Evolutionary conservation across 1,140 invertebrate genomes (phyloP).

Genomic region (Hetaerina americana): DNA sequence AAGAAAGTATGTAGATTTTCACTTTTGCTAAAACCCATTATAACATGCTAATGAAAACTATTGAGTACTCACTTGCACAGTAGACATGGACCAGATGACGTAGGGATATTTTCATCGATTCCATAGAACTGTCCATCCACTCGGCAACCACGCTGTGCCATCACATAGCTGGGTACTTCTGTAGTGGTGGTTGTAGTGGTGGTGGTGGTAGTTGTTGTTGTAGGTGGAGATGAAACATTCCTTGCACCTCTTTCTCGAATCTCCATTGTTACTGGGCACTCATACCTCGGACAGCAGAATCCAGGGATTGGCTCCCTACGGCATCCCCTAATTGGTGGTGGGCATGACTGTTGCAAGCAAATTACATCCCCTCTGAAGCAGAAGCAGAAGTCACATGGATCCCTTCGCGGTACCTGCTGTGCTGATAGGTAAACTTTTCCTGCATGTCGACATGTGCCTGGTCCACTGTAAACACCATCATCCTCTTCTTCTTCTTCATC

Average conservation of each 20-base stretch:
- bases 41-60: not conserved
- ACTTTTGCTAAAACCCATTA: too few species aligned
- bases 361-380: constrained; percentile 93
- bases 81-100: constrained; percentile 78
- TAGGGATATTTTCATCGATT: constrained; percentile 66
- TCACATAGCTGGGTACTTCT: constrained; percentile 64
- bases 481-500: constrained; percentile 51
- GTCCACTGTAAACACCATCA: constrained; percentile 60
- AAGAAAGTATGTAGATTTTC: not conserved
- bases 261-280: constrained; percentile 79
- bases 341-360: constrained; percentile 87
- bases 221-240: not conserved
- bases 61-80: constrained; percentile 71
- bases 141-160: constrained; percentile 64
- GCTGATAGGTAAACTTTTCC: constrained; percentile 86
- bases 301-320: constrained; percentile 81
- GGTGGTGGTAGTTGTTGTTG: constrained; percentile 50
- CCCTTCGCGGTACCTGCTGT: constrained; percentile 84
- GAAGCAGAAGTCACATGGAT: constrained; percentile 94
- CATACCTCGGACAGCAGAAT: constrained; percentile 89
- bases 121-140: constrained; percentile 67
- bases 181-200: constrained; percentile 75
- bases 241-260: constrained; percentile 48
- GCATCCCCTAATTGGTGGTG: constrained; percentile 79
- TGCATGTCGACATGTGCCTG: constrained; percentile 79